Base-by-base conservation (phyloP, 2,888 invertebrate species). In the Sylvicola cinctus region DNA sequence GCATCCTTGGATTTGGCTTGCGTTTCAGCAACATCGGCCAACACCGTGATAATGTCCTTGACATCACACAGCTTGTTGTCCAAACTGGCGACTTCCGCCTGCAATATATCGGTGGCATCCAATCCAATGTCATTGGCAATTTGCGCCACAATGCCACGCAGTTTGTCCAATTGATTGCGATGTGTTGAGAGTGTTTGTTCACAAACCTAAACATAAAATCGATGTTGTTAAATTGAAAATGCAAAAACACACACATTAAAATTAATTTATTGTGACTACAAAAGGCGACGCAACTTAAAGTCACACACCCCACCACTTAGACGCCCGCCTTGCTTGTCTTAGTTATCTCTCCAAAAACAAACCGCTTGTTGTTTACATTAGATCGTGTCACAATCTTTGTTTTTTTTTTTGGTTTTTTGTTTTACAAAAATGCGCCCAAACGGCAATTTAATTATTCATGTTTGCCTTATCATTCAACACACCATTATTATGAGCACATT, bases 111-210 rank as follows among this genome's bases (percentile, higher is more conserved):
- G 17, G 74, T 72, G 10, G 67, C 67, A 48, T 74, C 73, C 41
- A 74, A 52, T 11, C 81, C 81, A 8, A 84, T 79, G 49, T 79
- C 78, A 16, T 72, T 68, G 0, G 81, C 79, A 36, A 84, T 81
- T 43, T 74, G 71, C 1, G 76, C 70, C 3, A 81, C 81, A 38
- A 84, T 65, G 12, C 73, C 70, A 3, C 74, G 72, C 16, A 84
- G 62, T 48, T 81, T 77, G 29, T 63, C 62, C 33, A 75, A 53
- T 31, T 69, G 63, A 16, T 73, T 70, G 39, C 75, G 73, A 43
- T 83, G 73, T 17, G 68, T 66, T 41, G 71, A 73, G 51, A 81
- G 66, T 39, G 68, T 68, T 50, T 80, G 76, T 49, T 79, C 69
- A 50, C 79, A 80, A 54, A 74, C 72, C 81, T 83, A 56, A 14